Base-by-base conservation (phyloP, 2,113 vertebrate species). In the Paramormyrops kingsleyae region DNA sequence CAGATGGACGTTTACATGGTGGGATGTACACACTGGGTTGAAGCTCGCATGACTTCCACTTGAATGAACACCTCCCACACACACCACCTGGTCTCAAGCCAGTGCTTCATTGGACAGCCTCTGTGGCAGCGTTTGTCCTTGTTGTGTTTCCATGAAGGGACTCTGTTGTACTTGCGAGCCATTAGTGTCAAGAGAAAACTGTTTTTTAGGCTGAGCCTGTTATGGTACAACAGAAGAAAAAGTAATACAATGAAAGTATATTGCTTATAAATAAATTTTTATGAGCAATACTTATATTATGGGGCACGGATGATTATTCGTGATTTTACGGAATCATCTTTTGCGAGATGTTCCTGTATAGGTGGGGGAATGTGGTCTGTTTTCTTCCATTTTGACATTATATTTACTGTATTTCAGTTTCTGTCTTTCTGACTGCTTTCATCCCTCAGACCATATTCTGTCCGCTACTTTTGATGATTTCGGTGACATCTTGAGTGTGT, bases 71-170 rank as follows among this genome's bases (percentile, higher is more conserved):
- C 62, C 62, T 70, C 62, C 62, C 74, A 80, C 74, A 80, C 74
- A 80, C 35, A 80, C 74, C 74, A 80, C 74, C 74, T 80, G 74
- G 74, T 80, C 74, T 80, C 74, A 80, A 39, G 74, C 74, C 74
- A 80, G 35, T 19, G 35, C 74, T 31, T 70, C n/a, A 70, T 13
- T 31, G 62, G 62, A 70, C 3, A 1, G 62, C 10, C 62, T 70
- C 62, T 70, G 10, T 27, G 62, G n/a, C 27, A 7, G n/a, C n/a
- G n/a, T 70, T n/a, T 66, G 59, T 66, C 59, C 59, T 66, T 66
- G 56, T 8, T 59, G 59, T 66, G 59, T 66, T 70, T 70, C n/a
- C 8, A 70, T 42, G 13, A 42, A 80, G 35, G 31, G 12, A 42
- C 17, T 42, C 74, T 42, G 74, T 80, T 80, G 35, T 80, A 19